phyloP scores from a whole-genome alignment of 2,113 vertebrate genomes.

The Vombatus ursinus region DNA sequence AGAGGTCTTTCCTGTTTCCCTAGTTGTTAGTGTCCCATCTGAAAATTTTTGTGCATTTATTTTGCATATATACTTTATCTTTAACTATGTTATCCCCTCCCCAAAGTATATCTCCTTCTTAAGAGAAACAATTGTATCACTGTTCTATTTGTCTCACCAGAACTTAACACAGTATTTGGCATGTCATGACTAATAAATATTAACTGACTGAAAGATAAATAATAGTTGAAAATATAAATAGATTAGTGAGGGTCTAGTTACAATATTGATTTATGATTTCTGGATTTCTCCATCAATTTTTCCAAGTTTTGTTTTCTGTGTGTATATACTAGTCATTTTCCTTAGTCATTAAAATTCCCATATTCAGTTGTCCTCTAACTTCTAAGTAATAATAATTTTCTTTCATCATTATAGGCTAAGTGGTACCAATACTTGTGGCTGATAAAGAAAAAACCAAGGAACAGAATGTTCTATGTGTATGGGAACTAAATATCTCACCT shows the following conservation, averaged over 20 bases:
- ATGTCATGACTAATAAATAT: background rate
- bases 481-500: conserved; percentile 39
- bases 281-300: background rate
- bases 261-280: background rate
- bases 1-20: background rate
- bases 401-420: conserved; percentile 36
- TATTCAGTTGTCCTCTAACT: conserved; percentile 40
- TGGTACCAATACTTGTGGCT: conserved; percentile 7
- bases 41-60: background rate
- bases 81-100: background rate
- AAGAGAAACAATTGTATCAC: background rate
- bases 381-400: conserved; percentile 57
- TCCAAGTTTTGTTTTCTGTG: background rate
- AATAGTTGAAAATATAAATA: background rate
- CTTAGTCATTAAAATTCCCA: background rate
- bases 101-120: background rate
- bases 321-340: background rate
- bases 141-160: background rate
- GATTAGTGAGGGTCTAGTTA: background rate
- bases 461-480: conserved; percentile 40
- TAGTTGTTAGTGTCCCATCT: background rate
- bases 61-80: background rate
- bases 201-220: background rate
- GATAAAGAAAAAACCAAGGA: conserved; percentile 44
- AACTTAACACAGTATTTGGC: background rate